Evolutionary conservation across 2,797 vertebrate genomes (phyloP).

Genomic region (Sebastes hubbsi): DNA sequence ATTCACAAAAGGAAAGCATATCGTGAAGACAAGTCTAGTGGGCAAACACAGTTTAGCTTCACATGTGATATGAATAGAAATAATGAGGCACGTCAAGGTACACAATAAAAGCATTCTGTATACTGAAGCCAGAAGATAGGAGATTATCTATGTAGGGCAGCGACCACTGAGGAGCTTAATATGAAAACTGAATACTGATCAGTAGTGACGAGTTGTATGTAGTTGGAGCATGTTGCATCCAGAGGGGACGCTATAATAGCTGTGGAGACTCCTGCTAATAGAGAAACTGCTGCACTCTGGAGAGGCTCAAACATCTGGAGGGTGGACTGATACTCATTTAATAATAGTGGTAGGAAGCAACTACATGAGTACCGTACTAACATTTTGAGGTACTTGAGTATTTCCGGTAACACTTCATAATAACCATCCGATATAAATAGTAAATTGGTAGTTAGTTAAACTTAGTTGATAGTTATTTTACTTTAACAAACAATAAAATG

Average conservation of each 20-base stretch:
- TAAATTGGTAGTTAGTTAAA: too few species aligned
- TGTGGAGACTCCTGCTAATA: slow-evolving; percentile 31
- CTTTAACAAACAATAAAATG: too few species aligned
- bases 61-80: slow-evolving; percentile 17
- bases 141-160: slow-evolving; percentile 50
- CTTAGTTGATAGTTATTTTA: too few species aligned
- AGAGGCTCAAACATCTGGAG: slow-evolving; percentile 25
- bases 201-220: slow-evolving; percentile 29
- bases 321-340: background rate
- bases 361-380: too few species aligned
- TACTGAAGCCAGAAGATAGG: slow-evolving; percentile 12
- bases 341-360: background rate
- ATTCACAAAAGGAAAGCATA: slow-evolving; percentile 9
- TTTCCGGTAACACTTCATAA: too few species aligned
- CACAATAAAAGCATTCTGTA: slow-evolving; percentile 4
- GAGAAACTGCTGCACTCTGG: slow-evolving; percentile 41
- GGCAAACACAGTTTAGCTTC: slow-evolving; percentile 1
- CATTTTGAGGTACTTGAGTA: too few species aligned
- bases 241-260: slow-evolving; percentile 38
- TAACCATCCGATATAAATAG: too few species aligned
- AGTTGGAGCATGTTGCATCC: slow-evolving; percentile 22
- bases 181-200: slow-evolving; percentile 58
- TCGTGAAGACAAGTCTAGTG: slow-evolving; percentile 1
- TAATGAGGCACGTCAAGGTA: slow-evolving; percentile 30
- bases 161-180: slow-evolving; percentile 31